A percentile compares a stretch with the other conserved stretches of the same genome.
These are phyloP conservation scores for Drosophila suzukii DNA, from an alignment of 1,140 invertebrate genomes.

Conservation along the genomic window DNA sequence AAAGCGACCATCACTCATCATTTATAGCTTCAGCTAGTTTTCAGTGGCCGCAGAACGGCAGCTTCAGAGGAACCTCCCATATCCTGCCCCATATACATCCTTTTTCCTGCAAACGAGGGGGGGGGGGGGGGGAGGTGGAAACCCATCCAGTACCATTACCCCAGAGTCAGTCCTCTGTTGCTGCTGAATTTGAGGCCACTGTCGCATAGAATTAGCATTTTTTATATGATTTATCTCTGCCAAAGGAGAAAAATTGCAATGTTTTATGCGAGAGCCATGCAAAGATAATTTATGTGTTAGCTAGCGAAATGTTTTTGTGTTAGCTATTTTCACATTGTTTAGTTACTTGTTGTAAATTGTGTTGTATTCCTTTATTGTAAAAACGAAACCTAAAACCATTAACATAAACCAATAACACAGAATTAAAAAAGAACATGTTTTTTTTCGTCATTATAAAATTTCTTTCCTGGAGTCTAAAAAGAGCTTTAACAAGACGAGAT, in stretches of 20 bases:
- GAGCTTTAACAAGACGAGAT: not conserved
- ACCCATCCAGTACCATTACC: not conserved
- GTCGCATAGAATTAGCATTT: slow-evolving; percentile 79
- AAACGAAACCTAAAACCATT: slow-evolving; percentile 16
- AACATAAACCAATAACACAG: not conserved
- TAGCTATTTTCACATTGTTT: slow-evolving; percentile 59
- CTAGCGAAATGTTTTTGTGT: slow-evolving; percentile 75
- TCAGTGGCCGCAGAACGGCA: slow-evolving; percentile 44
- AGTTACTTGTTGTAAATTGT: slow-evolving; percentile 65
- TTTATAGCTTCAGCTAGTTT: slow-evolving; percentile 41
- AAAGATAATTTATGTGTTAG: slow-evolving; percentile 74
- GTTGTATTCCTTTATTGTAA: slow-evolving; percentile 48
- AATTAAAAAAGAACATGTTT: not conserved
- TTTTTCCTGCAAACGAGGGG: not conserved
- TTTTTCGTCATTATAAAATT: not conserved
- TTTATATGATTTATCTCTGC: slow-evolving; percentile 72
- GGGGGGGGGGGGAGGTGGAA: too few species aligned
- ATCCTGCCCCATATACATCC: slow-evolving; percentile 3
- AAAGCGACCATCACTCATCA: slow-evolving; percentile 77
- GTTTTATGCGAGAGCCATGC: slow-evolving; percentile 39
- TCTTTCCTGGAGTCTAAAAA: not conserved
- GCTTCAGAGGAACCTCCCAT: slow-evolving; percentile 16
- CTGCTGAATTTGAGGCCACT: slow-evolving; percentile 53
- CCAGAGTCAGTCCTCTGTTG: slow-evolving; percentile 20
- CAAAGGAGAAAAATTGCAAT: slow-evolving; percentile 32